Percentiles rank a stretch among this genome's conserved stretches.
Conservation (phyloP, 2,113 vertebrate genomes). For the Phylloscopus whistleri region DNA sequence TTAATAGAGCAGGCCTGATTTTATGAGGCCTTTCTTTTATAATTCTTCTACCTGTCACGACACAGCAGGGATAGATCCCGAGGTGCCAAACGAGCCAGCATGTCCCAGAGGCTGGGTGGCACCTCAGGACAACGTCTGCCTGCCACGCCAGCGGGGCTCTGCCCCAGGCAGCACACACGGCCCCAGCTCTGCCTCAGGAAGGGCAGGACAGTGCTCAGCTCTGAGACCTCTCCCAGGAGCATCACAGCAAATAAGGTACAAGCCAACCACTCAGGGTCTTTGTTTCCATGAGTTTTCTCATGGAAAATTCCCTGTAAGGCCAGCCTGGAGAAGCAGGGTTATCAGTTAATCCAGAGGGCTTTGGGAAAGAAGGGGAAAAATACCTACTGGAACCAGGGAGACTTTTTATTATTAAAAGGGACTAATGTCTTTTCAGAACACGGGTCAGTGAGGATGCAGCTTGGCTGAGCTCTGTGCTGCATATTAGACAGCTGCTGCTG, state of each 20-base stretch:
- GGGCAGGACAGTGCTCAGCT: background rate
- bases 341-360: background rate
- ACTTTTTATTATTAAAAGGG: background rate
- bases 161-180: accelerated
- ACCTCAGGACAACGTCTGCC: background rate
- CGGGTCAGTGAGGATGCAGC: background rate
- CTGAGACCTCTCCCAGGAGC: background rate
- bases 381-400: background rate
- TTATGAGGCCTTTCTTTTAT: background rate
- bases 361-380: background rate
- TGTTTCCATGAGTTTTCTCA: background rate
- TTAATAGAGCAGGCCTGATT: background rate
- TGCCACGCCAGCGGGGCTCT: accelerated
- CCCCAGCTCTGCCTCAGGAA: accelerated
- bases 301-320: background rate
- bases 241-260: background rate
- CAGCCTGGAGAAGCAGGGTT: background rate
- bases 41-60: background rate
- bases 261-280: background rate
- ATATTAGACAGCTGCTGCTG: accelerated
- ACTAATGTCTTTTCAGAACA: background rate
- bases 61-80: accelerated
- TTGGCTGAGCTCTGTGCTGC: background rate
- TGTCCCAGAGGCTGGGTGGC: background rate
- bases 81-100: background rate